Conservation (phyloP, 2,797 vertebrate genomes). For the Aldrovandia affinis region DNA sequence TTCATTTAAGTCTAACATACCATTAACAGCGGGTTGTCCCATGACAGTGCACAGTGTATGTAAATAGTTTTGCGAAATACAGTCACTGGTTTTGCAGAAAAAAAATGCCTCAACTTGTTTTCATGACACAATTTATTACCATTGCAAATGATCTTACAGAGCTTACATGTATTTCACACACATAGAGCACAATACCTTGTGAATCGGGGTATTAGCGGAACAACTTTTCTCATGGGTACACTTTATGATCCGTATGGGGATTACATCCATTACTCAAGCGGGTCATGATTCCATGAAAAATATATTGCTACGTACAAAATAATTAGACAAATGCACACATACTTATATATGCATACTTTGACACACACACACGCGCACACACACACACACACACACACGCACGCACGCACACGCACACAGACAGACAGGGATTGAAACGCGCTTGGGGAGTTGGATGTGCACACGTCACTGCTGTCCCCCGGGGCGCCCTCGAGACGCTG, state of each 20-base stretch:
- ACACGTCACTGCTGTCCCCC: conserved; percentile 7
- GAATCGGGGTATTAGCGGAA: neutral
- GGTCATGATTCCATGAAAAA: neutral
- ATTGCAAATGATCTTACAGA: neutral
- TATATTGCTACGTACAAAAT: too few species aligned
- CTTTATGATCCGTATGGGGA: neutral
- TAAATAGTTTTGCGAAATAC: neutral
- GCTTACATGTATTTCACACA: neutral
- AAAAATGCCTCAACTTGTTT: neutral
- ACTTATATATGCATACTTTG: too few species aligned
- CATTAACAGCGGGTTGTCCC: neutral
- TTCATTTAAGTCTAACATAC: neutral
- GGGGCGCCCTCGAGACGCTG: conserved; percentile 3
- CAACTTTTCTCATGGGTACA: neutral
- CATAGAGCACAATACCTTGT: neutral
- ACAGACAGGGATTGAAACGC: neutral
- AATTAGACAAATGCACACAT: neutral
- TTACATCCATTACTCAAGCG: neutral
- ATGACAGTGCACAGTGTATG: neutral
- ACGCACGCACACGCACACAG: neutral
- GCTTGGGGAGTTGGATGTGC: neutral
- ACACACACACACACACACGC: neutral
- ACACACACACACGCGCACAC: neutral
- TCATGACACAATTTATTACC: neutral
- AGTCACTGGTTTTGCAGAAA: neutral